These are phyloP conservation scores for Plebejus melissa DNA, from an alignment of 2,888 invertebrate species.

Conservation along the genomic window DNA sequence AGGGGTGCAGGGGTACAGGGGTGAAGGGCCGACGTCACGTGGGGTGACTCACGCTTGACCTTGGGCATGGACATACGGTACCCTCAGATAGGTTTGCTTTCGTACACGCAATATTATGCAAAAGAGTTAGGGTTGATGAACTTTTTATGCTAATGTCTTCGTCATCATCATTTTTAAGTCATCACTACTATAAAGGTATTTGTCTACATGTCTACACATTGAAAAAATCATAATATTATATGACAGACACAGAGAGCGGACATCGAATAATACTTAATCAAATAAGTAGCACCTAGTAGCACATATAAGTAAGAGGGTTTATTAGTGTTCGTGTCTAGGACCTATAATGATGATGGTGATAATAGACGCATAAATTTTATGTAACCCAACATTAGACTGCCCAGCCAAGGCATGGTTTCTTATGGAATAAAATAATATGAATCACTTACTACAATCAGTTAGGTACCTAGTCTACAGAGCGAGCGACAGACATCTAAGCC, in stretches of 20 bases:
- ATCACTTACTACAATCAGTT: not conserved
- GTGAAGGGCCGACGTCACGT: conserved; percentile 4
- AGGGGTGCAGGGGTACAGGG: not conserved
- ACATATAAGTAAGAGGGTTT: not conserved
- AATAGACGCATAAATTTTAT: not conserved
- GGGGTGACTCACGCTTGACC: conserved; percentile 25
- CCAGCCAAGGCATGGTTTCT: not conserved
- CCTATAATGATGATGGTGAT: not conserved
- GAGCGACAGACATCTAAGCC: too few species aligned
- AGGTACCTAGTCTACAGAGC: too few species aligned
- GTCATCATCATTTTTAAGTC: not conserved
- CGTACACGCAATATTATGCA: conserved; percentile 7
- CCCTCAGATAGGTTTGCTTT: conserved; percentile 8
- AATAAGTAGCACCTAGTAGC: too few species aligned
- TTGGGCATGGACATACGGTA: conserved; percentile 19
- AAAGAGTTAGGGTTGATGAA: not conserved
- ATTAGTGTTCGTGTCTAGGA: not conserved
- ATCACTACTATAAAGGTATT: not conserved
- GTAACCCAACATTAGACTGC: not conserved
- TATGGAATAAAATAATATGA: not conserved
- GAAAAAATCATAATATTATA: too few species aligned
- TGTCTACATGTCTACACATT: too few species aligned
- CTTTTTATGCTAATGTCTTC: not conserved
- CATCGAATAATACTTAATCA: too few species aligned
- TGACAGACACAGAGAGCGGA: too few species aligned